Base-by-base conservation (phyloP, 2,113 vertebrate genomes). In the Aegotheles bennettii region DNA sequence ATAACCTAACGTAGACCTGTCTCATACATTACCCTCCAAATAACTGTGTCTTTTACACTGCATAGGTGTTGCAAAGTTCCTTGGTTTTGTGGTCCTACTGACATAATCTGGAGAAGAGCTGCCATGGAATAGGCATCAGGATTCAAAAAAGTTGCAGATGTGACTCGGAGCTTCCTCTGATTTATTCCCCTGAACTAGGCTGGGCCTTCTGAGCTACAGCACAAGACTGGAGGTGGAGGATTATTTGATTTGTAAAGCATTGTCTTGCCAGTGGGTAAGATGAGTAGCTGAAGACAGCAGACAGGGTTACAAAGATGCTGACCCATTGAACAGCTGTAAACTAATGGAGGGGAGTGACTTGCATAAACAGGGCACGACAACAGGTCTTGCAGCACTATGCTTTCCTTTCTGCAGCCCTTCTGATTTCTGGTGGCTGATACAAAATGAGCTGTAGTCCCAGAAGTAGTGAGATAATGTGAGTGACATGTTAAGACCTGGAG, bases 401-500 rank as follows among this genome's bases (percentile, higher is more conserved):
- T 83, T 90, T 90, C 40, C 68, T 70, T 86, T 70, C 71, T 76
- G 60, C 43, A 87, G 69, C 64, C 68, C 73, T 93, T 93, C 60
- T 56, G 76, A 56, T 78, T 83, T 79, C 56, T 93, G 40, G 43
- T 57, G 93, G 64, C 88, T 95, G 48, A 75, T 82, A 35, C 48
- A 67, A 81, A 93, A 93, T 65, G 35, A 92, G 24, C 60, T 91
- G 26, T 81, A 85, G 78, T 82, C 82, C 50, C 87, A 78, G 56
- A 87, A 92, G 11, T 17, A 75, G 68, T 75, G 64, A 90, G 56
- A 90, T 88, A 74, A 90, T 43, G 51, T 86, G 82, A 93, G 47
- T 88, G 86, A 84, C 33, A 48, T 82, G 73, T 88, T 76, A 86
- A 93, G 60, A 29, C 81, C 88, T 85, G 86, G 78, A 95, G 74